Evolutionary conservation across 2,888 invertebrate genomes (phyloP).

Genomic region (Dryadula phaetusa): DNA sequence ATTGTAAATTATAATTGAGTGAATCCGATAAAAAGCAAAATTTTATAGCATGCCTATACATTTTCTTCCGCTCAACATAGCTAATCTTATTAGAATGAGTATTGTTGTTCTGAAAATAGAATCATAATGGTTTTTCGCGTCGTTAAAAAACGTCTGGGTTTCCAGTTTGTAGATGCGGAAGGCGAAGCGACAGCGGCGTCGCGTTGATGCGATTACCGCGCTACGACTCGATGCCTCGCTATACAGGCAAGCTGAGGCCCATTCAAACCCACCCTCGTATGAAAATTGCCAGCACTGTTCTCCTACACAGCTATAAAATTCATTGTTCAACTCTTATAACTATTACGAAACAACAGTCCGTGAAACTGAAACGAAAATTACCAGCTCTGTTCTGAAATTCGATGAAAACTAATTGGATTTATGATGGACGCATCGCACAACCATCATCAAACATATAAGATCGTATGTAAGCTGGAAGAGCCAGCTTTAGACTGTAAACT

Average conservation of each 20-base stretch:
- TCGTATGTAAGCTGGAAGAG: background rate
- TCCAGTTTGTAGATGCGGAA: slow-evolving; percentile 53
- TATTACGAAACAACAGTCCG: slow-evolving; percentile 78
- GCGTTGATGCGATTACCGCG: slow-evolving; percentile 88
- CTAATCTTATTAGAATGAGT: slow-evolving; percentile 69
- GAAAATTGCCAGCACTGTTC: slow-evolving; percentile 80
- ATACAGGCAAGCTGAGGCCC: slow-evolving; percentile 73
- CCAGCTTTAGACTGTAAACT: background rate
- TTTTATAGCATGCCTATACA: slow-evolving; percentile 1
- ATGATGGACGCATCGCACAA: background rate
- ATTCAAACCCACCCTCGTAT: slow-evolving; percentile 75
- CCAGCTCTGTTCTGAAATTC: slow-evolving; percentile 27
- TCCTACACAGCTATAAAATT: slow-evolving; percentile 74
- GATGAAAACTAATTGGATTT: slow-evolving; percentile 11
- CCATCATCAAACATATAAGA: background rate
- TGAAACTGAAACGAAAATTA: slow-evolving; percentile 63
- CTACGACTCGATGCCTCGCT: slow-evolving; percentile 86
- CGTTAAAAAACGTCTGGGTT: slow-evolving; percentile 68
- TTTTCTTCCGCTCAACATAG: slow-evolving; percentile 28
- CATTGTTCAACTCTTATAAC: slow-evolving; percentile 81
- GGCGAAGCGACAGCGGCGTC: slow-evolving; percentile 49
- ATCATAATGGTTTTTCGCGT: slow-evolving; percentile 81
- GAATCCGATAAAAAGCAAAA: slow-evolving; percentile 22
- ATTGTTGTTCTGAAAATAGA: slow-evolving; percentile 74
- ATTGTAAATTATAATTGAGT: slow-evolving; percentile 7